phyloP scores from a whole-genome alignment of 2,113 vertebrate genomes.

The Pitta sordida region DNA sequence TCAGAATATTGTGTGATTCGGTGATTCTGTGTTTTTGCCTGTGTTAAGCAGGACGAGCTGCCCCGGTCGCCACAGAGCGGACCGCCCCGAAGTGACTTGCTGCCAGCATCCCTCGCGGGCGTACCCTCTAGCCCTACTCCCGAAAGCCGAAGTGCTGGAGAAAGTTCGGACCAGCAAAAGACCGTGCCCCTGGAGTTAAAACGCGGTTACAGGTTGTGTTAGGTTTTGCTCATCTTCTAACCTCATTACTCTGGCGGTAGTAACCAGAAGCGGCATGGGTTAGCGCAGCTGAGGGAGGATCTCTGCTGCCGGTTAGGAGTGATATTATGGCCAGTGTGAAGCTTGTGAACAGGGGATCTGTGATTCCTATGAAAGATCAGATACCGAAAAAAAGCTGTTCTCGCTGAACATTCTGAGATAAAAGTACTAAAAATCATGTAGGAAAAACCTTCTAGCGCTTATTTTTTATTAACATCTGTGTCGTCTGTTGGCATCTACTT shows the following conservation, averaged over 20 bases:
- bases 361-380: not conserved
- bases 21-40: no score
- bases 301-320: not conserved
- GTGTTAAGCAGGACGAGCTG: not conserved
- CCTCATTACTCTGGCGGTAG: not conserved
- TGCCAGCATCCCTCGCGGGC: no score
- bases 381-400: not conserved
- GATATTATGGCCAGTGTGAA: not conserved
- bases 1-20: no score
- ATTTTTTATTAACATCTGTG: not conserved
- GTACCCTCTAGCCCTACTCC: fast-evolving
- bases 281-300: not conserved
- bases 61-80: fast-evolving
- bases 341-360: fast-evolving
- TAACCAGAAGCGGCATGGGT: fast-evolving
- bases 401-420: not conserved
- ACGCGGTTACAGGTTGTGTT: fast-evolving
- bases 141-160: fast-evolving
- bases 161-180: not conserved
- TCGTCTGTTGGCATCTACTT: not conserved
- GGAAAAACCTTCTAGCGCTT: not conserved
- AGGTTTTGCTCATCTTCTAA: not conserved
- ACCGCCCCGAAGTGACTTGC: no score
- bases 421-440: not conserved
- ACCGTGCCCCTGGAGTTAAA: not conserved